A percentile compares a stretch with the other conserved stretches of the same genome.
These are phyloP conservation scores for Sceliomorpha sp. DNA, from an alignment of 2,888 invertebrate genomes.

Conservation along the genomic window DNA sequence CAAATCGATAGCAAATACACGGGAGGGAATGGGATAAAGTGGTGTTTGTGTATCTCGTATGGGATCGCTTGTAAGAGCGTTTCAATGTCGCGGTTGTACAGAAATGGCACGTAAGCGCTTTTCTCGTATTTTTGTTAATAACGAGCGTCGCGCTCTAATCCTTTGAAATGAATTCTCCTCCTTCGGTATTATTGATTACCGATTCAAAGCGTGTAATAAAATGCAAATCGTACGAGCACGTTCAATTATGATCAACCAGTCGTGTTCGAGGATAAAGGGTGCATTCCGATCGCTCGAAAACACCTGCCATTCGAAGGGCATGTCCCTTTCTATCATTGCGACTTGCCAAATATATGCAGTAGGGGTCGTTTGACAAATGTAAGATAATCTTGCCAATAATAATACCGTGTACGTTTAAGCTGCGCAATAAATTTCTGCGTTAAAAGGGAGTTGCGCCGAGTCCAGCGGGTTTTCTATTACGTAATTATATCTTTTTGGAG, in stretches of 20 bases:
- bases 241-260: constrained; percentile 43
- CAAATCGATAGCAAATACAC: background rate
- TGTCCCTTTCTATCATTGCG: constrained; percentile 39
- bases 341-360: constrained; percentile 25
- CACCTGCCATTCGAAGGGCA: constrained; percentile 44
- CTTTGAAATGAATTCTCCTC: constrained; percentile 19
- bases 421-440: constrained; percentile 17
- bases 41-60: too few species aligned
- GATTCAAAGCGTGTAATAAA: constrained; percentile 37
- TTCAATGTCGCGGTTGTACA: too few species aligned
- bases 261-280: constrained; percentile 37
- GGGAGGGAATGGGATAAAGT: too few species aligned
- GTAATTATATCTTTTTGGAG: too few species aligned
- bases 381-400: constrained; percentile 39
- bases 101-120: too few species aligned
- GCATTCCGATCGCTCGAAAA: constrained; percentile 42
- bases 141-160: too few species aligned
- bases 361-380: constrained; percentile 21
- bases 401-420: constrained; percentile 15
- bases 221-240: constrained; percentile 50
- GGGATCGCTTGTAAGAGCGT: too few species aligned
- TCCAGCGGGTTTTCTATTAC: constrained; percentile 13
- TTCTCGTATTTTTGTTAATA: too few species aligned
- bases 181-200: constrained; percentile 31
- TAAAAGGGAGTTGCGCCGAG: too few species aligned